Conservation (phyloP, 1,140 invertebrate species). For the Zeugodacus cucurbitae region DNA sequence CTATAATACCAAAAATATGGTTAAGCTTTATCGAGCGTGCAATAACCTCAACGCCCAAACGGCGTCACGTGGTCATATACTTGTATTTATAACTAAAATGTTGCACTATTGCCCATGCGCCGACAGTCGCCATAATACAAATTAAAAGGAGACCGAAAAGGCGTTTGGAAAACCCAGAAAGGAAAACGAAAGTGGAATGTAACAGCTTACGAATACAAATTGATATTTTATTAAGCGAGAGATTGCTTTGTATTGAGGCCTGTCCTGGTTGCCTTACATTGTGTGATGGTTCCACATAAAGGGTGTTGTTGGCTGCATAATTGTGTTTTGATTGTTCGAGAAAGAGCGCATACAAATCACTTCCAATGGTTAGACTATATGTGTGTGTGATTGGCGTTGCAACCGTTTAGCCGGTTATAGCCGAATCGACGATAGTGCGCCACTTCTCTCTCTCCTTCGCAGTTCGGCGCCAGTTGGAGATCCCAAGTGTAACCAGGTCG, state of each 20-base stretch:
- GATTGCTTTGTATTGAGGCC: not conserved
- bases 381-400: no score
- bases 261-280: not conserved
- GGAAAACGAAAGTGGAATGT: conserved; percentile 6
- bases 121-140: not conserved
- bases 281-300: not conserved
- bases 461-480: no score
- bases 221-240: not conserved
- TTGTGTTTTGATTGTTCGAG: no score
- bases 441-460: no score
- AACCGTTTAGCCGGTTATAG: no score
- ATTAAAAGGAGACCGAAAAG: not conserved
- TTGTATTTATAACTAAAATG: not conserved
- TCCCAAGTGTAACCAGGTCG: no score
- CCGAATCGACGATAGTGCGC: no score
- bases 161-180: not conserved
- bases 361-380: no score
- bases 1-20: not conserved
- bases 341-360: no score
- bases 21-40: not conserved
- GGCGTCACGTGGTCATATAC: not conserved
- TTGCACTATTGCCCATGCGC: not conserved
- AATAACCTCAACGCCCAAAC: not conserved
- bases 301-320: no score
- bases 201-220: not conserved